Percentiles rank a stretch among this genome's conserved stretches.
Conservation (phyloP, 2,113 vertebrate genomes). For the Microtus pennsylvanicus region DNA sequence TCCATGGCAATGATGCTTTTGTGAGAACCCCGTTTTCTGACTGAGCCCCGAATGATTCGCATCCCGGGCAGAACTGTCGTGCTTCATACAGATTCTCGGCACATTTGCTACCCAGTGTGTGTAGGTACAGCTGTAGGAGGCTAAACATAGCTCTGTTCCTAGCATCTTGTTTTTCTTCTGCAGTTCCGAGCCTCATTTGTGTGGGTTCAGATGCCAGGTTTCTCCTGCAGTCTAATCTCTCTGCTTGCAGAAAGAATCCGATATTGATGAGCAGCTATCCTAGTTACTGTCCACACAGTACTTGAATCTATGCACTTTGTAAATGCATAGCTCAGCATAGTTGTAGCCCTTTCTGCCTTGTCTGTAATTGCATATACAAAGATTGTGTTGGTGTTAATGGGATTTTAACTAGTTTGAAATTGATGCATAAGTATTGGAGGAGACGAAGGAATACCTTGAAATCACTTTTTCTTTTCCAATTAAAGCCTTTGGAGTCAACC, state of each 20-base stretch:
- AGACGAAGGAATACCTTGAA: conserved; percentile 18
- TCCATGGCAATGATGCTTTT: background rate
- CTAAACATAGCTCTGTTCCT: conserved; percentile 58
- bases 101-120: background rate
- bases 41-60: background rate
- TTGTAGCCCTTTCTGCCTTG: background rate
- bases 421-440: background rate
- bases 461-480: conserved; percentile 18
- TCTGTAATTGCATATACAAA: conserved; percentile 41
- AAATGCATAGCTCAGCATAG: background rate
- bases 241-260: background rate
- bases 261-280: background rate
- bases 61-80: background rate
- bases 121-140: conserved; percentile 30
- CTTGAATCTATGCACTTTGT: conserved; percentile 38
- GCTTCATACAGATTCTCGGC: background rate
- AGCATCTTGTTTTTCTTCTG: background rate
- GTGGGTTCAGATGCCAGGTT: background rate
- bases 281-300: background rate
- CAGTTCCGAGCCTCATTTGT: conserved; percentile 21
- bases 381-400: background rate
- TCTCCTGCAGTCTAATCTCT: conserved; percentile 16
- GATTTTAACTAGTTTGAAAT: conserved; percentile 36
- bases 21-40: background rate
- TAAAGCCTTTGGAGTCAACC: conserved; percentile 27